Evolutionary conservation across 2,888 invertebrate genomes (phyloP).

Genomic region (Deilephila elpenor): DNA sequence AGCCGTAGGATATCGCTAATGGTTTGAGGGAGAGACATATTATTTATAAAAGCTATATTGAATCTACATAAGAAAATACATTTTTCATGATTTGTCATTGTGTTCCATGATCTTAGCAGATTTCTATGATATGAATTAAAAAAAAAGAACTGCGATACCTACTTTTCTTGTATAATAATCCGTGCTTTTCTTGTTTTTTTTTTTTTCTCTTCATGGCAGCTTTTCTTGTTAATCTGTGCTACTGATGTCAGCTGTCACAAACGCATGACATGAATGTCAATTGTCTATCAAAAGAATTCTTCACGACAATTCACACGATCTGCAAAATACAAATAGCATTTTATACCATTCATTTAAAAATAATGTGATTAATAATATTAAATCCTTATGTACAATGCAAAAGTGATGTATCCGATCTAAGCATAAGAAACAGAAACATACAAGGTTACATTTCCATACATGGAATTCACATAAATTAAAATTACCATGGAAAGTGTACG

Average conservation of each 20-base stretch:
- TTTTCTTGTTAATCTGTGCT: no score
- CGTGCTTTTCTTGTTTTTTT: no score
- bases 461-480: slow-evolving; percentile 52
- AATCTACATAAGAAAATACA: no score
- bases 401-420: slow-evolving; percentile 1
- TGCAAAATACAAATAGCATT: not conserved
- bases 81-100: no score
- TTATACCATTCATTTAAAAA: not conserved
- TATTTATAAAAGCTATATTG: no score
- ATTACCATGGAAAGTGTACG: slow-evolving; percentile 82
- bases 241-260: not conserved
- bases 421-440: slow-evolving; percentile 30
- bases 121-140: no score
- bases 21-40: no score
- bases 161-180: no score
- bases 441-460: slow-evolving; percentile 55
- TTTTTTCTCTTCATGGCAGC: no score
- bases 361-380: not conserved
- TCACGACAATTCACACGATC: not conserved
- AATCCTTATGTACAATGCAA: not conserved
- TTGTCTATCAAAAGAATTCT: not conserved
- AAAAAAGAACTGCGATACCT: no score
- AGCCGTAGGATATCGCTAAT: no score
- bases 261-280: not conserved
- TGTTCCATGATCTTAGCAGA: no score